phyloP scores from a whole-genome alignment of 2,797 vertebrate genomes.

The Danio jaintianensis region DNA sequence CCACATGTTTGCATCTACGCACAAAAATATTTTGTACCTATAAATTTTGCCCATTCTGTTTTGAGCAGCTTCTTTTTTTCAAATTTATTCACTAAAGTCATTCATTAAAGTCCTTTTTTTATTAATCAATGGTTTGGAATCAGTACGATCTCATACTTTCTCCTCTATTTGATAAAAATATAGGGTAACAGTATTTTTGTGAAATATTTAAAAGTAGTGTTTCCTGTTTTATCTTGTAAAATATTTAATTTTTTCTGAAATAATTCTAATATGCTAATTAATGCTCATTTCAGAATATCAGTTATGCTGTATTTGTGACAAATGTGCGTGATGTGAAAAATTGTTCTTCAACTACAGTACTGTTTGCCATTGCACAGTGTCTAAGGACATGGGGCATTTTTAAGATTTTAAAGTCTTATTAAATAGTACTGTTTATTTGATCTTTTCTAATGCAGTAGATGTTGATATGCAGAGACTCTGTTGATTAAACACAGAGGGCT shows the following conservation, averaged over 20 bases:
- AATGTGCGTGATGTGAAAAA: not conserved
- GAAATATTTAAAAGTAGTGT: too few species aligned
- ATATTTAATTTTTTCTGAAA: too few species aligned
- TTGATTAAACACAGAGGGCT: conserved; percentile 46
- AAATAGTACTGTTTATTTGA: conserved; percentile 41
- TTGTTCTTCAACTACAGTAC: not conserved
- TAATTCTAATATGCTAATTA: too few species aligned
- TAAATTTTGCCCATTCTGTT: not conserved
- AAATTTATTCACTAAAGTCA: not conserved
- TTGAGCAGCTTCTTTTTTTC: not conserved
- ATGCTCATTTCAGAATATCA: not conserved
- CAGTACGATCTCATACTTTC: not conserved
- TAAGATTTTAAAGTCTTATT: not conserved
- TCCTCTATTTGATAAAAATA: too few species aligned
- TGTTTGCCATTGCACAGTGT: not conserved
- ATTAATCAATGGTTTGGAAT: not conserved
- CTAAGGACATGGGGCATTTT: not conserved
- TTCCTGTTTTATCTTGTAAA: too few species aligned
- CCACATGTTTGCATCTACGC: not conserved
- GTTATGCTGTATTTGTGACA: not conserved
- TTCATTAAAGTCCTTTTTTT: not conserved
- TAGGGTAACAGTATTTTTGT: too few species aligned
- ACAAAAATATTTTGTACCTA: conserved; percentile 12
- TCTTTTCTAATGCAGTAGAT: conserved; percentile 27
- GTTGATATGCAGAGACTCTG: conserved; percentile 45